These are phyloP conservation scores for Neosilurus hyrtlii DNA, from an alignment of 2,797 vertebrate species.

Conservation along the genomic window DNA sequence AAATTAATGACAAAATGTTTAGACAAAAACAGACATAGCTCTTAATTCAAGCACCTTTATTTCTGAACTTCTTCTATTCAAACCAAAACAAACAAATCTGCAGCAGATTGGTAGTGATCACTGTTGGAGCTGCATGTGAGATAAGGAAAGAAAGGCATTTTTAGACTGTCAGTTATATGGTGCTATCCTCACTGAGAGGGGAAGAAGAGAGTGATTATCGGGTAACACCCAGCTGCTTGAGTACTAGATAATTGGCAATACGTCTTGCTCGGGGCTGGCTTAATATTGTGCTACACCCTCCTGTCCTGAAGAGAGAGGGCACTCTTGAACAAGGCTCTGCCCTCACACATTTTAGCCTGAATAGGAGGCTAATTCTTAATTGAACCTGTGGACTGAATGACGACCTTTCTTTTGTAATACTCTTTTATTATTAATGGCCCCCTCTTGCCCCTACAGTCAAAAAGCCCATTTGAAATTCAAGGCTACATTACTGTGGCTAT, in stretches of 20 bases:
- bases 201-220: slow-evolving; percentile 41
- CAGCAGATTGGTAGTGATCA: neutral
- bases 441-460: slow-evolving; percentile 34
- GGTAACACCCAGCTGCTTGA: slow-evolving; percentile 50
- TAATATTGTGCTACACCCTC: slow-evolving; percentile 47
- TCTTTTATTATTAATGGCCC: slow-evolving; percentile 44
- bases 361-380: slow-evolving; percentile 55
- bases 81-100: neutral
- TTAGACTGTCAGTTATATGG: slow-evolving; percentile 5
- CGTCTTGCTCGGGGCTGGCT: slow-evolving; percentile 45
- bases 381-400: slow-evolving; percentile 50
- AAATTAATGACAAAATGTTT: neutral
- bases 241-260: slow-evolving; percentile 48
- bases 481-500: slow-evolving; percentile 40
- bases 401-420: slow-evolving; percentile 49
- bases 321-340: slow-evolving; percentile 45
- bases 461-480: slow-evolving; percentile 47
- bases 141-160: neutral
- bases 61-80: neutral
- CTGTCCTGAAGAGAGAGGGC: slow-evolving; percentile 47
- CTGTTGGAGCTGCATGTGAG: neutral
- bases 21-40: neutral
- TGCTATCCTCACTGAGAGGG: slow-evolving; percentile 30
- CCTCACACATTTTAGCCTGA: slow-evolving; percentile 46
- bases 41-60: neutral